Base-by-base conservation (phyloP, 2,797 vertebrate genomes). In the Galago senegalensis region DNA sequence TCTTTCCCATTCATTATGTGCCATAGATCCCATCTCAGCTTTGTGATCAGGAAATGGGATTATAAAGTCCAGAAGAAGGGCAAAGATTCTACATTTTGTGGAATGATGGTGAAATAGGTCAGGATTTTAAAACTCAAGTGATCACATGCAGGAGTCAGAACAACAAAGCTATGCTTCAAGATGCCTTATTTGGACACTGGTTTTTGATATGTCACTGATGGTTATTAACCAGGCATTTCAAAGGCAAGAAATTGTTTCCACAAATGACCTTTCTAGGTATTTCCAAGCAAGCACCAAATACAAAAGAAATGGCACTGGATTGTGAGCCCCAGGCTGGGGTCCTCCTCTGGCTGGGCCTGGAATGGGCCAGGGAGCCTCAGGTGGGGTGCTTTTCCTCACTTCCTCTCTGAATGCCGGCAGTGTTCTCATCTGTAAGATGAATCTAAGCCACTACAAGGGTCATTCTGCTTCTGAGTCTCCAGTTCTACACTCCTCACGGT, bases 151-250 rank as follows among this genome's bases (percentile, higher is more conserved):
- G 72, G 29, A 89, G 86, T 49, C 65, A 53, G 92, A 63, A 91
- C 56, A 75, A 49, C 75, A 67, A 70, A 92, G 80, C 60, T 77
- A 58, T 49, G 49, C 90, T 95, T 73, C 23, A 2, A 80, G 93
- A 65, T 17, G 70, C 97, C 94, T 94, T 97, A 96, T 97, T 91
- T 87, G 89, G 94, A 65, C 43, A 75, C 72, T 58, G 27, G 72
- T 49, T 73, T 94, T 79, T 89, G 92, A 93, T 34, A 17, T 89
- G 90, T 92, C 81, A 46, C 76, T 79, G 56, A 86, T 3, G 69
- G 86, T 72, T 93, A 80, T 83, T 81, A 88, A 80, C 40, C 53
- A 96, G 72, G 63, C 83, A 77, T 84, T 91, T 94, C 94, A 93
- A 94, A 81, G 91, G 76, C 58, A 89, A 92, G 96, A 89, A 56